Conservation (phyloP, 1,140 invertebrate species). For the Patella vulgata region DNA sequence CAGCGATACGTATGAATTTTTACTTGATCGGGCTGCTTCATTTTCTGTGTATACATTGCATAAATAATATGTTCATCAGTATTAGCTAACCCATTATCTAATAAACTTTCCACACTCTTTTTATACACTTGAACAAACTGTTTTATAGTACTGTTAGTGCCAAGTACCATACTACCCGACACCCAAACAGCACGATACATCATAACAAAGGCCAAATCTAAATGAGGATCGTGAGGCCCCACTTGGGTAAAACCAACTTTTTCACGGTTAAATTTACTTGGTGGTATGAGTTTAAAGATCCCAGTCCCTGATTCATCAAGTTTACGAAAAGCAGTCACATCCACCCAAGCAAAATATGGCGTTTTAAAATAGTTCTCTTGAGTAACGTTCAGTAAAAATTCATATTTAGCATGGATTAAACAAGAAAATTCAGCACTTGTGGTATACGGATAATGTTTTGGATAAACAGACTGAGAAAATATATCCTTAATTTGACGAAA, state of each 20-base stretch:
- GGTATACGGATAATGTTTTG: conserved; percentile 55
- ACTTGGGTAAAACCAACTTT: conserved; percentile 50
- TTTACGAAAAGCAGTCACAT: conserved; percentile 52
- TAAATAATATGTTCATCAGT: conserved; percentile 34
- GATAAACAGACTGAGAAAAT: conserved; percentile 42
- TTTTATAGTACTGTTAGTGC: conserved; percentile 26
- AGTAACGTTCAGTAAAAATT: conserved; percentile 39
- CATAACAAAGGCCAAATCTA: conserved; percentile 34
- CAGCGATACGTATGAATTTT: conserved; percentile 30
- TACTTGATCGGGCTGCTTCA: conserved; percentile 20
- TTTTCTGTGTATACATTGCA: conserved; percentile 28
- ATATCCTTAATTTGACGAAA: conserved; percentile 30
- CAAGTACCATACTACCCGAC: conserved; percentile 45
- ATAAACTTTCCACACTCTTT: conserved; percentile 19
- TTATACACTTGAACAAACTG: conserved; percentile 28
- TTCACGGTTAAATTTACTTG: conserved; percentile 46
- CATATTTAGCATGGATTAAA: conserved; percentile 60
- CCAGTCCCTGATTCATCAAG: conserved; percentile 31
- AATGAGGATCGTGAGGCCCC: conserved; percentile 22
- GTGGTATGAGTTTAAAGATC: conserved; percentile 44
- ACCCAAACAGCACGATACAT: conserved; percentile 46
- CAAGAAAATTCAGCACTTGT: conserved; percentile 49
- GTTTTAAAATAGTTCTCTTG: conserved; percentile 40
- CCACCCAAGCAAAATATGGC: conserved; percentile 54
- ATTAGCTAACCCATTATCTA: conserved; percentile 23